Percentiles rank a stretch among this genome's conserved stretches.
These are phyloP conservation scores for Channa argus DNA, from an alignment of 2,113 vertebrate species.

Conservation along the genomic window DNA sequence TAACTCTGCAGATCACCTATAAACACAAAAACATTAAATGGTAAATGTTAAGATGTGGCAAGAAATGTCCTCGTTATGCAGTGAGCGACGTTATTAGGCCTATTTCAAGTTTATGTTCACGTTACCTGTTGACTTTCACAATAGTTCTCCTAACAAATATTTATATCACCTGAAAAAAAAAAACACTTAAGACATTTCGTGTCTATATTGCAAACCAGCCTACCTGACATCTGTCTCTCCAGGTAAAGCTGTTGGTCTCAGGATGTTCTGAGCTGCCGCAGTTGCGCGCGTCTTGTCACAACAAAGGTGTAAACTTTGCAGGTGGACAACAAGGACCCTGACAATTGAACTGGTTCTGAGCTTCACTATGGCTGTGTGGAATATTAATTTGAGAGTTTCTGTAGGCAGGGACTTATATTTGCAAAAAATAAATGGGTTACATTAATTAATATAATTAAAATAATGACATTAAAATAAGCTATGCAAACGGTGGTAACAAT, in stretches of 20 bases:
- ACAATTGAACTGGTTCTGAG: constrained; percentile 47
- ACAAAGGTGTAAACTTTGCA: constrained; percentile 61
- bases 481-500: no score
- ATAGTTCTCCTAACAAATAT: not conserved
- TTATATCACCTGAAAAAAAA: not conserved
- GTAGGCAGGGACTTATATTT: no score
- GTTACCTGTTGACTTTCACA: no score
- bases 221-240: not conserved
- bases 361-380: constrained; percentile 45
- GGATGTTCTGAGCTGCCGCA: constrained; percentile 7
- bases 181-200: not conserved
- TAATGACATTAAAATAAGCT: no score
- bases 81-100: not conserved
- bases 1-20: no score
- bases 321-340: constrained; percentile 68
- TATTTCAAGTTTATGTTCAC: no score
- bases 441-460: not conserved
- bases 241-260: not conserved
- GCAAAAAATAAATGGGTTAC: constrained; percentile 6
- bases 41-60: no score
- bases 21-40: no score
- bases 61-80: no score
- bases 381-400: constrained; percentile 58
- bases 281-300: constrained; percentile 67
- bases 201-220: not conserved